Percentiles rank a stretch among this genome's conserved stretches.
Evolutionary conservation across 2,888 invertebrate species (phyloP).

Genomic region (Scrobipalpa atriplicella): DNA sequence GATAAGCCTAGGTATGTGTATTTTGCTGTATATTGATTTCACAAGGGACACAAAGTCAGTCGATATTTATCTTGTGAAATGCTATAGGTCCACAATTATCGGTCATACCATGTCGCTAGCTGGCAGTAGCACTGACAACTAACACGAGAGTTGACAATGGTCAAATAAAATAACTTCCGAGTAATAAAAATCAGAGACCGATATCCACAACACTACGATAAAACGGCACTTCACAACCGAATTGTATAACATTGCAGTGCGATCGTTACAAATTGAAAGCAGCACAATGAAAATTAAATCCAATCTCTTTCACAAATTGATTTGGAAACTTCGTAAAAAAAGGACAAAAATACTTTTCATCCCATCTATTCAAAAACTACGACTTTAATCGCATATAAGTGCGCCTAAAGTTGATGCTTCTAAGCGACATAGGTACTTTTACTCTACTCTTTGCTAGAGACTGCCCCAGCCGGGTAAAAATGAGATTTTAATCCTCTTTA

Average conservation of each 20-base stretch:
- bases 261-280: neutral
- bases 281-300: constrained; percentile 2
- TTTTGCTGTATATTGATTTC: too few relatives aligned
- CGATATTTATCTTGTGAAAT: too few relatives aligned
- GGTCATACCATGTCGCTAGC: neutral
- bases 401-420: too few relatives aligned
- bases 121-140: neutral
- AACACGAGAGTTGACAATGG: neutral
- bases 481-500: too few relatives aligned
- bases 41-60: too few relatives aligned
- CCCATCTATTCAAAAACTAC: too few relatives aligned
- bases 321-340: neutral
- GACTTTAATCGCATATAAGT: too few relatives aligned
- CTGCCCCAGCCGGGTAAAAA: too few relatives aligned
- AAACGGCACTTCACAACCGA: neutral
- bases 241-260: constrained; percentile 1
- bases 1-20: too few relatives aligned
- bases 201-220: constrained; percentile 8
- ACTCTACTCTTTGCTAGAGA: too few relatives aligned
- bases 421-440: too few relatives aligned
- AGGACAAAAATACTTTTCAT: neutral
- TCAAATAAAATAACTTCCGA: neutral
- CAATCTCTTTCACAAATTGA: neutral
- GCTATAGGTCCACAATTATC: neutral
- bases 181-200: neutral